A percentile compares a stretch with the other conserved stretches of the same genome.
Conservation (phyloP, 2,113 vertebrate genomes). For the Paedocypris sp. region DNA sequence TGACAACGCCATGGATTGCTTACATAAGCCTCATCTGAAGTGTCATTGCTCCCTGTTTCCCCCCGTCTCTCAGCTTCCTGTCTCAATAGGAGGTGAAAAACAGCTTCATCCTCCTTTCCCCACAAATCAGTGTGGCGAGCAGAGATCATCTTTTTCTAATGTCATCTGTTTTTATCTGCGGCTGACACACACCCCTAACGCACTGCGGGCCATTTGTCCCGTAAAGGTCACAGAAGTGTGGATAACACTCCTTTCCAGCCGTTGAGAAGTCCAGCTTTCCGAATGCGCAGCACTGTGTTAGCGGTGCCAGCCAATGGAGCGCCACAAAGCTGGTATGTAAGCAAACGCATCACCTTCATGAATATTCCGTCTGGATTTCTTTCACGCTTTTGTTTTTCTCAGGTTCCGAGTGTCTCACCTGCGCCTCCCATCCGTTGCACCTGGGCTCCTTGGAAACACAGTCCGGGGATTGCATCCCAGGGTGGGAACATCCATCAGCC, state of each 20-base stretch:
- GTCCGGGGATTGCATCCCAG: constrained; percentile 27
- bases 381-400: not conserved
- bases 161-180: constrained; percentile 26
- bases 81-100: constrained; percentile 12
- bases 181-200: constrained; percentile 19
- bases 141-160: constrained; percentile 36
- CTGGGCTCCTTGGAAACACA: constrained; percentile 31
- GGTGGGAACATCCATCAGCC: constrained; percentile 36
- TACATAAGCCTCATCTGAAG: constrained; percentile 27
- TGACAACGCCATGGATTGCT: constrained; percentile 26
- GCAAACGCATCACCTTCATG: constrained; percentile 1
- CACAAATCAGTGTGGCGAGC: constrained; percentile 28
- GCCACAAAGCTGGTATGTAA: constrained; percentile 10
- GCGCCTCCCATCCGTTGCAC: constrained; percentile 17
- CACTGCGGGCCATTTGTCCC: constrained; percentile 21
- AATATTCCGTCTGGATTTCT: constrained; percentile 2
- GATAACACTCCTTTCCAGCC: constrained; percentile 20
- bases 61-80: not conserved
- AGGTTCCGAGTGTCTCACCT: not conserved
- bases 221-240: constrained; percentile 31
- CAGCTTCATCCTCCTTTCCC: not conserved
- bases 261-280: no score
- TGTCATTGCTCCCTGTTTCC: constrained; percentile 26
- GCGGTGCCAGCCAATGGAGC: not conserved
- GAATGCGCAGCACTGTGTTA: not conserved